Conservation (phyloP, 2,113 vertebrate species). For the Axis porcinus region DNA sequence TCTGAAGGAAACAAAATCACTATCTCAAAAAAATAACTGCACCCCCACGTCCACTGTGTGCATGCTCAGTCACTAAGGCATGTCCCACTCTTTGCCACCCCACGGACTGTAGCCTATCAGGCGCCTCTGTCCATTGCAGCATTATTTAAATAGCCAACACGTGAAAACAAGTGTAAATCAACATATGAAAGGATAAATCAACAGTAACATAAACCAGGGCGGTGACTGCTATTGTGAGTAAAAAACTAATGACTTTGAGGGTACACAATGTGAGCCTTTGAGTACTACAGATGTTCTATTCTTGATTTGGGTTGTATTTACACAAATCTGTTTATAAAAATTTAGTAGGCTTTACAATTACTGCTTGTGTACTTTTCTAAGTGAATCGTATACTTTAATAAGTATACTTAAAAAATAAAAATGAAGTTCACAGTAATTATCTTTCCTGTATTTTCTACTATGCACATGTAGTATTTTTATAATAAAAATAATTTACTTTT, state of each 20-base stretch:
- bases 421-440: neutral
- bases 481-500: neutral
- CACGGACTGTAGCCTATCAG: neutral
- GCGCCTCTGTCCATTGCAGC: neutral
- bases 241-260: neutral
- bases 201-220: neutral
- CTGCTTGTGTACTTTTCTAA: neutral
- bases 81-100: neutral
- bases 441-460: neutral
- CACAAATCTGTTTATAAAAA: neutral
- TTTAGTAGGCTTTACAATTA: neutral
- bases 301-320: neutral
- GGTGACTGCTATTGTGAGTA: neutral
- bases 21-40: neutral
- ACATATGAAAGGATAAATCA: neutral
- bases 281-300: neutral
- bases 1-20: neutral
- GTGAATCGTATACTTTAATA: neutral
- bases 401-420: neutral
- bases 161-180: neutral
- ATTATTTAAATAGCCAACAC: neutral
- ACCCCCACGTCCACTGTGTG: neutral
- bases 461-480: neutral
- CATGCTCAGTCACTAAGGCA: neutral
- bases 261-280: neutral